Base-by-base conservation (phyloP, 2,888 invertebrate genomes). In the Conus canariensis region DNA sequence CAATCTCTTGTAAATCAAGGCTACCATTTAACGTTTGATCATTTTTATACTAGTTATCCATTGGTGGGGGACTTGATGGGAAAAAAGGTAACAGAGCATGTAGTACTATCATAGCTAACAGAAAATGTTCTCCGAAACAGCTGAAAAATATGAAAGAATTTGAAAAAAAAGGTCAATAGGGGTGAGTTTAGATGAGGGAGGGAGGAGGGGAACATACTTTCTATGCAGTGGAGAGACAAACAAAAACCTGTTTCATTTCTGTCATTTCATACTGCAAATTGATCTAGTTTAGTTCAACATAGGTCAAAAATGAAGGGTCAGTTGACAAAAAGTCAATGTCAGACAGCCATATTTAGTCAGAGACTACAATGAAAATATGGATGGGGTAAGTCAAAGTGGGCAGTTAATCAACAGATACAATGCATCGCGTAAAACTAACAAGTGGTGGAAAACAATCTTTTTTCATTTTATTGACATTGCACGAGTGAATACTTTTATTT, bases 11-110 rank as follows among this genome's bases (percentile, higher is more conserved):
- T 59, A 4, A 85, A 5, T 90, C 85, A 88, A 56, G 85, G 85
- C 1, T 90, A 90, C 56, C 58, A 56, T 30, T 59, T 90, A 3
- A 88, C 85, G n/a, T 2, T 88, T 88, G n/a, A 85, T 88, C 85
- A 90, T 90, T 30, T 90, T 90, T 90, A 88, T 59, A 88, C 90
- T 82, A 88, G 87, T 83, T 7, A 83, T 45, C 60, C 87, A 60
- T 45, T 90, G 14, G 45, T 90, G 5, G 67, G 70, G 59, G 90
- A 90, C 85, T 74, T 88, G 14, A 56, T 90, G 0, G 74, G n/a
- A 59, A 2, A 30, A n/a, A 30, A 45, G 90, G 88, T 19, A 85
- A 88, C 9, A n/a, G 88, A n/a, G 90, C 90, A 60, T 90, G 88
- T 90, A 88, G 88, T 7, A 88, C 88, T 56, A 74, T 90, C 70